phyloP scores from a whole-genome alignment of 2,113 vertebrate species.

The mouse (Mus musculus) region DNA sequence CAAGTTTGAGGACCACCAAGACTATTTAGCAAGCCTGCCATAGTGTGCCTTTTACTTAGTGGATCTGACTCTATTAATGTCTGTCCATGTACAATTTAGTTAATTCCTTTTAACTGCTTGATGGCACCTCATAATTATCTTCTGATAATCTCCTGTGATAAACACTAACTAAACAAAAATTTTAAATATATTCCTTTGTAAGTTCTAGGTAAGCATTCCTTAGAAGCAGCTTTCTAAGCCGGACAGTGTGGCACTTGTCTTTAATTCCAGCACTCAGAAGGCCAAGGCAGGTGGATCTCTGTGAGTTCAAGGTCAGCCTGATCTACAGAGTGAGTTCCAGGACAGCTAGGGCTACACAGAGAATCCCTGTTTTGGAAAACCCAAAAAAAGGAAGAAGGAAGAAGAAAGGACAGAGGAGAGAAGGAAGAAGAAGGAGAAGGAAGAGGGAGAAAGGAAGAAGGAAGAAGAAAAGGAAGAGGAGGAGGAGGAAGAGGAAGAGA shows the following conservation, averaged over 20 bases:
- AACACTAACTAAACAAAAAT: background rate
- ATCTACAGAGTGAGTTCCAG: background rate
- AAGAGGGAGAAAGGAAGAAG: too few relatives aligned
- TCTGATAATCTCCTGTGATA: background rate
- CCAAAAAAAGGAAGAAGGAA: too few relatives aligned
- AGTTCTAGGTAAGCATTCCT: background rate
- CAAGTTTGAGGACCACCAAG: background rate
- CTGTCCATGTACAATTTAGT: background rate
- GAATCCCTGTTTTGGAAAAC: background rate
- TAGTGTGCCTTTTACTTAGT: background rate
- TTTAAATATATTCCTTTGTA: background rate
- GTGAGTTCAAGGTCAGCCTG: background rate
- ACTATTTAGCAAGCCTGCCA: background rate
- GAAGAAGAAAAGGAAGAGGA: too few relatives aligned
- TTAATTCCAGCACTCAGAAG: background rate
- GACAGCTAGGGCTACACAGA: background rate
- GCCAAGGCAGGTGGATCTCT: background rate
- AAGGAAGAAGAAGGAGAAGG: too few relatives aligned
- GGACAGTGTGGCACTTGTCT: background rate
- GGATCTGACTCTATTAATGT: background rate
- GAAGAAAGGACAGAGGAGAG: too few relatives aligned
- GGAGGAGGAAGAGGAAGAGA: too few relatives aligned
- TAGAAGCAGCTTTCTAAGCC: background rate
- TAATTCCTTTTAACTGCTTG: background rate
- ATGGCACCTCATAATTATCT: background rate